phyloP scores from a whole-genome alignment of 1,140 invertebrate species.

The Subanguina moxae region DNA sequence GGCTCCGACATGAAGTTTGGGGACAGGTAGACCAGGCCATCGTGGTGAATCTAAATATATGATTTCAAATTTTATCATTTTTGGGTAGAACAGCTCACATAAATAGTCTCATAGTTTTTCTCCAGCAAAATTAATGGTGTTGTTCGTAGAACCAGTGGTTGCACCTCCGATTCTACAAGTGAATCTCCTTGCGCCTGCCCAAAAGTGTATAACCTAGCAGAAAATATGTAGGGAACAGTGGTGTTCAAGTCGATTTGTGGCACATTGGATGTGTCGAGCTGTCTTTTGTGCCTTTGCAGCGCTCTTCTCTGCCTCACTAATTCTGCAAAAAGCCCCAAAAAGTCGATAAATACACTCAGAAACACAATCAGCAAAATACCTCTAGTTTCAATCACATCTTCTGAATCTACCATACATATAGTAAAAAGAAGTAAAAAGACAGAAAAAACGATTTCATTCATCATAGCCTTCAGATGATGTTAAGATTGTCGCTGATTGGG shows the following conservation, averaged over 20 bases:
- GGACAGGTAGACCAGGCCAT: constrained; percentile 35
- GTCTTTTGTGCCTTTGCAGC: constrained; percentile 8
- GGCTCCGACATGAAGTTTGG: constrained; percentile 25
- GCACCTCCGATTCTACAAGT: constrained; percentile 17
- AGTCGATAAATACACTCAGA: no score
- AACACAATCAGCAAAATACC: no score
- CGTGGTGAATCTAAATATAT: constrained; percentile 33
- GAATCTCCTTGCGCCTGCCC: constrained; percentile 40
- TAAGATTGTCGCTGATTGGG: no score
- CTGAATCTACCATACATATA: no score
- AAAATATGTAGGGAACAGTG: constrained; percentile 55
- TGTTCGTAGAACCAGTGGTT: constrained; percentile 35
- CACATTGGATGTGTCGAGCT: constrained; percentile 21
- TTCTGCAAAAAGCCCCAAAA: no score
- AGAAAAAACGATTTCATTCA: no score
- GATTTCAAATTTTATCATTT: background rate
- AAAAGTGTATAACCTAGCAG: constrained; percentile 53
- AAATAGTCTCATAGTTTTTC: constrained; percentile 50
- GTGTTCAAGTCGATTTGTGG: constrained; percentile 52
- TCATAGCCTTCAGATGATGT: no score
- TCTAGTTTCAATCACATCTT: no score
- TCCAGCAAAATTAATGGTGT: constrained; percentile 49
- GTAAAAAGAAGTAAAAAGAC: no score
- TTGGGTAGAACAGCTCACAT: constrained; percentile 33
- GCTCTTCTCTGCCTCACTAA: background rate